phyloP scores from a whole-genome alignment of 2,797 vertebrate genomes.

The Cryptoblepharus egeriae region DNA sequence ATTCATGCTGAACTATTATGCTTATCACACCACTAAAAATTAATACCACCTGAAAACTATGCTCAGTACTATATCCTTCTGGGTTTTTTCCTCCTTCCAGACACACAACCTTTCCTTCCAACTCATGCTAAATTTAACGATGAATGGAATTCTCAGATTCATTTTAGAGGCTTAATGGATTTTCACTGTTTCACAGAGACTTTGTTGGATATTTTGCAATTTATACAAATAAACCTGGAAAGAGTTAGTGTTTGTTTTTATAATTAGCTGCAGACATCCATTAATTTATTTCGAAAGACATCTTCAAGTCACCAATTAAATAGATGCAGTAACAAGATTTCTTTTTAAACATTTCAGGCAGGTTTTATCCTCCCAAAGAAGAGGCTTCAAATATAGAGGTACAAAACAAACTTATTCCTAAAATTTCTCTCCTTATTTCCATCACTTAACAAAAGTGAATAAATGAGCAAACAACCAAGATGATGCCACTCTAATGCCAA shows the following conservation, averaged over 20 bases:
- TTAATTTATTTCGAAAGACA: conserved; percentile 44
- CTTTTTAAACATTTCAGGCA: neutral
- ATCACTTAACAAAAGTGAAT: conserved; percentile 1
- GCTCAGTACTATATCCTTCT: conserved; percentile 44
- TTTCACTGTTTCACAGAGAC: conserved; percentile 56
- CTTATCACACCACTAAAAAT: conserved; percentile 60
- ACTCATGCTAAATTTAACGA: conserved; percentile 50
- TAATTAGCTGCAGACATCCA: conserved; percentile 35
- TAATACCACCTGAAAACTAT: conserved; percentile 45
- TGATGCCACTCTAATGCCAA: neutral
- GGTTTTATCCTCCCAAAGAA: conserved; percentile 6
- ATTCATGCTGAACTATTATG: conserved; percentile 53
- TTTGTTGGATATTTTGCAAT: conserved; percentile 58
- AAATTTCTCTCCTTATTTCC: neutral
- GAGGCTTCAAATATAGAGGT: neutral
- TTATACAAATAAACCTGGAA: conserved; percentile 50
- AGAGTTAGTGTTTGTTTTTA: conserved; percentile 44
- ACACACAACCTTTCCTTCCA: conserved; percentile 42
- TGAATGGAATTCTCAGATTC: conserved; percentile 63
- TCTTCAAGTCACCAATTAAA: conserved; percentile 22
- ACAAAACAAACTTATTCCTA: neutral
- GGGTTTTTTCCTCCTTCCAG: conserved; percentile 17
- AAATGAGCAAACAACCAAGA: neutral
- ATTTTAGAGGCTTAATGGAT: conserved; percentile 62
- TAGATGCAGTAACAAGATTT: conserved; percentile 20